Evolutionary conservation across 2,113 vertebrate species (phyloP), one percentile per base, ranked within the genome.

Genomic region (Rhineura floridana): DNA sequence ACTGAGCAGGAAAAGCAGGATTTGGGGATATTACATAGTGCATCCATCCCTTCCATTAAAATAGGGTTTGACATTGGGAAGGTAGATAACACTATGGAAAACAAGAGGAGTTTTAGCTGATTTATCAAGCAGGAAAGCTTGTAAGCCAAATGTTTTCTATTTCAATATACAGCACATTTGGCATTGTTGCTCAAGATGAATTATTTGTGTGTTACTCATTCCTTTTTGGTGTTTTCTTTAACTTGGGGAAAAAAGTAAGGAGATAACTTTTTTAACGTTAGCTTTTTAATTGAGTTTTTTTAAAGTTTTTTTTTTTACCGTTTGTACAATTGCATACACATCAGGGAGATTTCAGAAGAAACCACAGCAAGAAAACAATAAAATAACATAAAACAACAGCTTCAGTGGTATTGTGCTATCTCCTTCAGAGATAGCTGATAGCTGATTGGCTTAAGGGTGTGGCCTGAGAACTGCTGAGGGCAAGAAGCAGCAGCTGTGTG

Each of bases 81-180:
- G 88, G 72, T 81, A 87, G 65, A 8, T 1, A 95, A 83, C 79
- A 93, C 85, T 92, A 90, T 86, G 90, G 50, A 84, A 89, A 93
- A 89, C 84, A 90, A 93, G 90, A 91, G 90, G 89, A 92, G 90
- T 93, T 85, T 77, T 81, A 92, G 83, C 87, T 91, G 90, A 87
- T 93, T 91, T 94, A 90, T 88, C 89, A 84, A 93, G 93, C 90
- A 92, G 23, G 2, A 4, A 78, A 81, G 44, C 86, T 87, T 87
- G 77, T 73, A 84, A 93, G 92, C 92, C 92, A 94, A 91, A 88
- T 83, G 44, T 90, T 91, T 94, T 94, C 91, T 92, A 91, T 93
- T 86, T 91, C 89, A 95, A 94, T 90, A 9, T 86, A 84, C 76
- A 86, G 50, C 72, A 81, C 55, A 88, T 85, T 50, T 92, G 48